Base-by-base conservation (phyloP, 2,888 invertebrate species). In the Autographa gamma region DNA sequence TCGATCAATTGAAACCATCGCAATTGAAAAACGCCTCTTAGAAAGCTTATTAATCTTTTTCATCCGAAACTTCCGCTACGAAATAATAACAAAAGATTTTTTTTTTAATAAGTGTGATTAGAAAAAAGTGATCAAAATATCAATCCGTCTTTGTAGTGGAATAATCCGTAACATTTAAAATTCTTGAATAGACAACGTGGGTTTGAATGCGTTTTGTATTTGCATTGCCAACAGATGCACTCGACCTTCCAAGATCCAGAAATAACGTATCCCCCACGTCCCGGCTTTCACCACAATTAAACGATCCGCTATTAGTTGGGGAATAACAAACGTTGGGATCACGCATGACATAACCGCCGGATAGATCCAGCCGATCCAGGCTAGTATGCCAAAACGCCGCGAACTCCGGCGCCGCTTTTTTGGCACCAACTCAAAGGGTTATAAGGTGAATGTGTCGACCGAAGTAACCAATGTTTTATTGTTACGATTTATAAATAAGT, bases 311-410 rank as follows among this genome's bases (percentile, higher is more conserved):
- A 86, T 90, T 88, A 85, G 85, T 78, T 83, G 78, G 79, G 86
- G 88, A 90, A 91, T 89, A 93, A 92, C 87, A 91, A 91, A 92
- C 90, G 86, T 88, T 85, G 85, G 86, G 90, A 92, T 91, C 86
- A 90, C 88, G 89, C 92, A 93, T 95, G 95, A 95, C 95, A 95
- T 94, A 95, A 95, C 93, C 95, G 89, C 93, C 88, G 82, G 85
- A 91, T 92, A 91, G 93, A 95, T 94, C 93, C 94, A 92, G 92
- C 90, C 92, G 93, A 95, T 94, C 93, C 94, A 92, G 92, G 90
- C 92, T 88, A 90, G 82, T 89, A 93, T 94, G 95, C 95, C 95
- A 95, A 93, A 90, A 91, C 83, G 82, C 83, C 88, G 86, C 85
- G 88, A 86, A 87, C 88, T 85, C 87, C 84, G 88, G 86, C 86